Evolutionary conservation across 2,888 invertebrate genomes (phyloP), one percentile per base, ranked within the genome.

Genomic region (Lithophane leautieri): DNA sequence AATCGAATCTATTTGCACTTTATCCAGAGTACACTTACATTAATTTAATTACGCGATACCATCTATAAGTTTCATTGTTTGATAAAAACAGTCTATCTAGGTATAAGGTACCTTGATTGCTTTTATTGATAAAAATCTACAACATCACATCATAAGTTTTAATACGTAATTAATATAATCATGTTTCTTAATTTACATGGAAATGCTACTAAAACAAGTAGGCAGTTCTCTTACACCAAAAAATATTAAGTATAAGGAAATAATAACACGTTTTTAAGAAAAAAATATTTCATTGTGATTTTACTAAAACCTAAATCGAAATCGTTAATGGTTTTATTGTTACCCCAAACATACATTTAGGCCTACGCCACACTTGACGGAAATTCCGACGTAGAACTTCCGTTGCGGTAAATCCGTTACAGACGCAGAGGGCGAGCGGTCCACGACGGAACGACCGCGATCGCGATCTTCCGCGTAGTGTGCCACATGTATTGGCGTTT

Each of bases 21-120:
- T 28, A 52, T 65, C 16, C 58, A 44, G 16, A 44, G 44, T 42
- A 7, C 22, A 52, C 3, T 63, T 19, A 14, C 19, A 44, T 40
- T 79, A 12, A 14, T 66, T 47, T 52, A 22, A 25, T 42, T 25
- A 34, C 47, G 14, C 34, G 70, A 63, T 77, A 62, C 69, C 42
- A 77, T 44, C 52, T 62, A 80, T 82, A 82, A 50, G 50, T 70
- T 68, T 62, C 65, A 75, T 73, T 77, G 69, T 67, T 63, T 72
- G 80, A 78, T 81, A 79, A 83, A 72, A 56, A 70, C 22, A 22
- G 19, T 47, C 22, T 47, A 56, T 22, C 16, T 44, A 9, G 2
- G 11, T 56, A 25, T 40, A 67, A 7, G 22, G 22, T 68, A 22
- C 68, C 7, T 54, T 44, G 34, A 58, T 66, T 60, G 56, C 65